A percentile compares a stretch with the other conserved stretches of the same genome.
Conservation (phyloP, 2,888 invertebrate genomes). For the Athalia circularis region DNA sequence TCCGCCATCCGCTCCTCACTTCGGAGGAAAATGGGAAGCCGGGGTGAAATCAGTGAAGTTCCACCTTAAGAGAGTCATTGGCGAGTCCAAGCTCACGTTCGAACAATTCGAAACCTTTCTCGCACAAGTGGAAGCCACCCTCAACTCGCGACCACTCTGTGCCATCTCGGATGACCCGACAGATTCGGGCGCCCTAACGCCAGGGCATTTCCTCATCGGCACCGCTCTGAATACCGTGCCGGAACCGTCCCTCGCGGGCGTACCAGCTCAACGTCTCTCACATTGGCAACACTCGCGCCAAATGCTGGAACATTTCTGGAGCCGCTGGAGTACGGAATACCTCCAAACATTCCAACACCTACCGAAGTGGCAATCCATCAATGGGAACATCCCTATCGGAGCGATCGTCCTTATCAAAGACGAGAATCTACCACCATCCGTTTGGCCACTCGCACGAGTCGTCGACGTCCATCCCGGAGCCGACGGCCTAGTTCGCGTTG, state of each 20-base stretch:
- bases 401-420: slow-evolving; percentile 59
- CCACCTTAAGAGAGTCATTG: slow-evolving; percentile 53
- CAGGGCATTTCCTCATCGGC: slow-evolving; percentile 63
- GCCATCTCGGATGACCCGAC: slow-evolving; percentile 53
- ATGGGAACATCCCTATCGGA: slow-evolving; percentile 48
- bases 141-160: slow-evolving; percentile 59
- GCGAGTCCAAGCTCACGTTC: slow-evolving; percentile 52
- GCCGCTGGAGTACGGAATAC: slow-evolving; percentile 58
- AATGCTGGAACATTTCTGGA: slow-evolving; percentile 58
- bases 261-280: slow-evolving; percentile 49
- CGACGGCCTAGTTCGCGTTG: slow-evolving; percentile 59
- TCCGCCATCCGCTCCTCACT: slow-evolving; percentile 59
- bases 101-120: slow-evolving; percentile 59
- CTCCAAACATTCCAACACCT: slow-evolving; percentile 56
- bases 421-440: slow-evolving; percentile 52
- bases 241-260: slow-evolving; percentile 53
- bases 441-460: slow-evolving; percentile 59
- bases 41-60: slow-evolving; percentile 59
- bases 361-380: slow-evolving; percentile 56
- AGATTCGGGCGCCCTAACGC: slow-evolving; percentile 56
- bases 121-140: slow-evolving; percentile 56
- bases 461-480: slow-evolving; percentile 55
- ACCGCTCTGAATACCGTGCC: slow-evolving; percentile 53
- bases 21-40: slow-evolving; percentile 62
- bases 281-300: slow-evolving; percentile 60